Percentiles rank a stretch among this genome's conserved stretches.
Evolutionary conservation across 1,140 invertebrate species (phyloP).

Genomic region (Reticulitermes speratus): DNA sequence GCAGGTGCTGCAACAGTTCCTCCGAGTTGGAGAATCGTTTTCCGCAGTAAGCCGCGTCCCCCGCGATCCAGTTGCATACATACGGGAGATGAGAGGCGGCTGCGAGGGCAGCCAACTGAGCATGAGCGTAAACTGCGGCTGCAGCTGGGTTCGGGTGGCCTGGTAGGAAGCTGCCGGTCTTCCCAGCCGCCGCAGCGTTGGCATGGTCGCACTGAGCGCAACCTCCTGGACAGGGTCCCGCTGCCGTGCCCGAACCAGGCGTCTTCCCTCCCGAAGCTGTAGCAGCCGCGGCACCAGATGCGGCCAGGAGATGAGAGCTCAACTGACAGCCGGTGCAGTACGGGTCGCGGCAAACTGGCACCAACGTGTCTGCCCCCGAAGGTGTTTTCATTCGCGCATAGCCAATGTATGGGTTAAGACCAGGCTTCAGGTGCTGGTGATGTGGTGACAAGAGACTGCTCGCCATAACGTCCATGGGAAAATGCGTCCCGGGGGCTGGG

Average conservation of each 20-base stretch:
- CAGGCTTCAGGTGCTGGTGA: constrained; percentile 58
- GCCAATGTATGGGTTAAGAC: constrained; percentile 66
- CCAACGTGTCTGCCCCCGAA: constrained; percentile 53
- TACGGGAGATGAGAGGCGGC: constrained; percentile 74
- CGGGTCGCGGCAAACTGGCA: constrained; percentile 82
- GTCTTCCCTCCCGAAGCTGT: constrained; percentile 41
- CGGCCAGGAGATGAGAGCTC: constrained; percentile 70
- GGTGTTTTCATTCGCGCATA: constrained; percentile 70
- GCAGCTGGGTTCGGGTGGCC: constrained; percentile 41
- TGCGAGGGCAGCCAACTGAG: constrained; percentile 69
- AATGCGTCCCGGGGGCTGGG: constrained; percentile 49
- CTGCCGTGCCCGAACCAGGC: constrained; percentile 38
- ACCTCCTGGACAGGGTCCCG: constrained; percentile 76
- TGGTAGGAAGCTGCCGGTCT: constrained; percentile 63
- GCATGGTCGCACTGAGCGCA: constrained; percentile 89
- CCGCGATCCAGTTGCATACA: constrained; percentile 90
- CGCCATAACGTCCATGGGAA: constrained; percentile 59
- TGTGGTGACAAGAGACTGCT: constrained; percentile 71
- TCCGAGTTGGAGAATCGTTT: constrained; percentile 86
- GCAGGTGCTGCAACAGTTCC: constrained; percentile 84
- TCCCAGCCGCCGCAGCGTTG: constrained; percentile 67
- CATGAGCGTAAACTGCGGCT: constrained; percentile 69
- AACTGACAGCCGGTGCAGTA: constrained; percentile 89
- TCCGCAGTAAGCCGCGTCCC: constrained; percentile 84
- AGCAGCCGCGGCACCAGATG: constrained; percentile 46